Evolutionary conservation across 2,888 invertebrate species (phyloP).

Genomic region (Pheosia tremula): DNA sequence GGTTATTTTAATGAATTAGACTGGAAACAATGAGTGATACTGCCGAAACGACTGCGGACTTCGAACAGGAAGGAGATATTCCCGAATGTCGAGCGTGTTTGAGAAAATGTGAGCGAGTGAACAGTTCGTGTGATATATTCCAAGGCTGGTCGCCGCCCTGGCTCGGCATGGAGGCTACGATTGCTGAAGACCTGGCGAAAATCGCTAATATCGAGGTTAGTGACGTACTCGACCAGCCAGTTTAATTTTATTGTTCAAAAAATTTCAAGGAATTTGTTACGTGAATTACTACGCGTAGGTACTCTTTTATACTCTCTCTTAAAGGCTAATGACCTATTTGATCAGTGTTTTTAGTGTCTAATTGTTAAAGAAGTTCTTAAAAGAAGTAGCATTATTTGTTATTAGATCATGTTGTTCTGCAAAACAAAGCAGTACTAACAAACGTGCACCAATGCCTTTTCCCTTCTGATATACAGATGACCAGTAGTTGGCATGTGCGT

Average conservation of each 20-base stretch:
- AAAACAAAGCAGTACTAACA: no score
- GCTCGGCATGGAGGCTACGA: conserved; percentile 57
- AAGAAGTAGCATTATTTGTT: no score
- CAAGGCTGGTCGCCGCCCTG: conserved; percentile 60
- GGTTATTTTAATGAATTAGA: conserved; percentile 14
- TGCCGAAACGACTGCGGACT: conserved; percentile 6
- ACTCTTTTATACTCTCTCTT: no score
- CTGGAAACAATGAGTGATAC: conserved; percentile 27
- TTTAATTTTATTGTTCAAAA: neutral
- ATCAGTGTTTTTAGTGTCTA: no score
- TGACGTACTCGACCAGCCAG: conserved; percentile 4
- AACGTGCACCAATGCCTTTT: no score
- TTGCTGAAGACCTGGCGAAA: conserved; percentile 65
- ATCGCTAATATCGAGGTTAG: conserved; percentile 64
- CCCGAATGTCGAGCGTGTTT: conserved; percentile 69
- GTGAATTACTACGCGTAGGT: no score
- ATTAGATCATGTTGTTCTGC: no score
- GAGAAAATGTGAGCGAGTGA: conserved; percentile 40
- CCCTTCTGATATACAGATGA: no score
- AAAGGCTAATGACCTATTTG: no score
- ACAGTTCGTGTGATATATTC: conserved; percentile 52
- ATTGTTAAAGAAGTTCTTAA: no score
- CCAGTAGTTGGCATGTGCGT: no score
- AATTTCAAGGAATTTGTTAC: no score
- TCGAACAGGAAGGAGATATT: conserved; percentile 4